Percentiles rank a stretch among this genome's conserved stretches.
These are phyloP conservation scores for Mercenaria mercenaria DNA, from an alignment of 1,140 invertebrate genomes.

Conservation along the genomic window DNA sequence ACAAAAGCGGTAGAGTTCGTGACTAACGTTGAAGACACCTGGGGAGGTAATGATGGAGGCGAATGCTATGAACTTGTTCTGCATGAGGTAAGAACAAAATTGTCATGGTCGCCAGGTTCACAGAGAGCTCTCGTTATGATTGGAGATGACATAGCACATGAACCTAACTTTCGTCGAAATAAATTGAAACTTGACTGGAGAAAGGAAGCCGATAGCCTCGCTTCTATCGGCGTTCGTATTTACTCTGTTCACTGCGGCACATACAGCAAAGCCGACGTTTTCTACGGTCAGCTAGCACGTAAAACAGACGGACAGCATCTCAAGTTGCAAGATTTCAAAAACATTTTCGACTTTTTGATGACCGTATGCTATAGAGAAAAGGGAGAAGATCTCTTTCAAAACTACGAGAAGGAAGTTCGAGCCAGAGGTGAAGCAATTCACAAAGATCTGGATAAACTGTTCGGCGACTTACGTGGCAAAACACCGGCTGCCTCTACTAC, in stretches of 20 bases:
- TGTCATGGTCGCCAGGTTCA: slow-evolving; percentile 78
- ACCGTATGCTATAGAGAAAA: slow-evolving; percentile 71
- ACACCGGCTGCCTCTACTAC: not conserved
- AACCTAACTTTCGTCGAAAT: slow-evolving; percentile 70
- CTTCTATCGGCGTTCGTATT: slow-evolving; percentile 62
- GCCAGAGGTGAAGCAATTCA: not conserved
- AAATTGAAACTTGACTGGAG: slow-evolving; percentile 78
- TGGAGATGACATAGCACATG: slow-evolving; percentile 78
- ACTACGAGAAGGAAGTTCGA: slow-evolving; percentile 62
- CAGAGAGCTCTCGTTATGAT: slow-evolving; percentile 79
- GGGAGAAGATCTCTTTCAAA: slow-evolving; percentile 65
- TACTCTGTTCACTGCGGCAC: slow-evolving; percentile 44
- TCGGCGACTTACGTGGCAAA: slow-evolving; percentile 21
- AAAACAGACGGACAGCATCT: slow-evolving; percentile 65
- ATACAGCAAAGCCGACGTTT: not conserved
- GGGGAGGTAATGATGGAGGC: slow-evolving; percentile 71
- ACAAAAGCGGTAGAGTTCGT: slow-evolving; percentile 74
- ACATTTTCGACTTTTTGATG: slow-evolving; percentile 74
- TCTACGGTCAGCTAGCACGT: slow-evolving; percentile 56
- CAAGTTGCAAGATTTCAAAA: slow-evolving; percentile 66
- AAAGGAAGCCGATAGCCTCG: slow-evolving; percentile 70
- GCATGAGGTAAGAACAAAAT: slow-evolving; percentile 72
- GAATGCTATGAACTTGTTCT: slow-evolving; percentile 82
- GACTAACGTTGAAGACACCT: slow-evolving; percentile 67
- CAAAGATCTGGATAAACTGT: slow-evolving; percentile 59